phyloP scores from a whole-genome alignment of 2,888 invertebrate species.

The Elmis aenea region DNA sequence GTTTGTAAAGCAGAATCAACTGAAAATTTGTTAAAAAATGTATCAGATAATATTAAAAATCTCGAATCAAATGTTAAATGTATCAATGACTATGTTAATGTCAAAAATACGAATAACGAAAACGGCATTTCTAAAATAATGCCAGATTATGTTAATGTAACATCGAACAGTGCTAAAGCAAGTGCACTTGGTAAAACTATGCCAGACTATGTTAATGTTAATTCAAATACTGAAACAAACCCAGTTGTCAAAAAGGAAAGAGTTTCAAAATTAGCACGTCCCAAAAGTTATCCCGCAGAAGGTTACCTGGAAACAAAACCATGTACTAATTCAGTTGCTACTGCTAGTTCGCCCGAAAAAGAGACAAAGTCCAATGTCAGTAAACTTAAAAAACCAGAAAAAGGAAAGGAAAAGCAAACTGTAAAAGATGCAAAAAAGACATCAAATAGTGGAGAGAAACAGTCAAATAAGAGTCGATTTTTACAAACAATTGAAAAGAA shows the following conservation, averaged over 20 bases:
- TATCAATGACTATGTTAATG: slow-evolving; percentile 37
- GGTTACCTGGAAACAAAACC: slow-evolving; percentile 40
- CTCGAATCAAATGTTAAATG: slow-evolving; percentile 32
- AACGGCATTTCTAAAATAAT: slow-evolving; percentile 8
- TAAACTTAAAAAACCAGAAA: slow-evolving; percentile 23
- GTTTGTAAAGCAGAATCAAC: slow-evolving; percentile 28
- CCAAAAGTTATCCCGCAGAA: slow-evolving; percentile 55
- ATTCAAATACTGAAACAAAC: slow-evolving; percentile 16
- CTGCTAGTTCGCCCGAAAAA: slow-evolving; percentile 29
- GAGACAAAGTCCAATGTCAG: slow-evolving; percentile 46
- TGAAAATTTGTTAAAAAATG: slow-evolving; percentile 32
- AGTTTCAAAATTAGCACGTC: slow-evolving; percentile 51
- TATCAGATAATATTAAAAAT: slow-evolving; percentile 39
- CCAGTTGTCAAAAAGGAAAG: slow-evolving; percentile 34
- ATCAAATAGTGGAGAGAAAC: slow-evolving; percentile 26
- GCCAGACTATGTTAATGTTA: slow-evolving; percentile 36
- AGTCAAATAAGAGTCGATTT: slow-evolving; percentile 50
- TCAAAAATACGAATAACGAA: slow-evolving; percentile 9
- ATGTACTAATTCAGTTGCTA: slow-evolving; percentile 27
- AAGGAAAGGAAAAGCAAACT: no score
- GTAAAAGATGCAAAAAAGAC: slow-evolving; percentile 3
- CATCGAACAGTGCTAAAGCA: slow-evolving; percentile 1
- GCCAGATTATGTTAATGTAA: slow-evolving; percentile 13
- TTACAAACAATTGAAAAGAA: slow-evolving; percentile 74
- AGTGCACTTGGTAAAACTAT: slow-evolving; percentile 14